Base-by-base conservation (phyloP, 2,797 vertebrate species). In the Peromyscus aztecus region DNA sequence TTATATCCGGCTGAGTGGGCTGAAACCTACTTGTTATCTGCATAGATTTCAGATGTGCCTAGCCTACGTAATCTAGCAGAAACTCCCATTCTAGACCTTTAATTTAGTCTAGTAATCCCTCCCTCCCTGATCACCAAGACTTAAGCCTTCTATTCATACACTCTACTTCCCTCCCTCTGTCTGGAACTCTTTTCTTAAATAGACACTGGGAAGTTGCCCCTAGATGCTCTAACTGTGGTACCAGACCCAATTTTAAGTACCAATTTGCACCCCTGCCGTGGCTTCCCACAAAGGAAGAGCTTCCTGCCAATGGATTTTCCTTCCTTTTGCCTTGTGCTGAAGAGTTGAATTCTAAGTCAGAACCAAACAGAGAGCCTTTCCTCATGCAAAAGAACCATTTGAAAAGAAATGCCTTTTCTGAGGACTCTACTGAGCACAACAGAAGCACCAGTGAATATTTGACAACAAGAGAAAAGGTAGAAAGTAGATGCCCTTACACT, bases 131-230 rank as follows among this genome's bases (percentile, higher is more conserved):
- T 21, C 2, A 80, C 13, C 3, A 57, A 46, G 52, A 21, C 11
- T 69, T 89, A 90, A 80, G 3, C 43, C 19, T 92, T 23, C 37
- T 90, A 57, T 67, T 89, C 31, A 55, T 84, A 43, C 40, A 77
- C 31, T 83, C 78, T 27, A 81, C 34, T 82, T 12, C 4, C 17
- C 12, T 76, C n/a, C 31, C 46, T 86, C 2, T 86, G 67, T 52
- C 57, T 90, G 84, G 8, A 5, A 24, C 27, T 91, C 85, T n/a
- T 46, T 96, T 95, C 49, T 73, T 57, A 88, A 96, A 93, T 37
- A 5, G 31, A 81, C 27, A 84, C 19, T 91, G 46, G 73, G 81
- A n/a, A 94, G 3, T 7, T 90, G 23, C 5, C 17, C 43, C 24
- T 87, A 84, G 2, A 63, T n/a, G 2, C 9, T 94, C 8, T 95